Percentiles rank a stretch among this genome's conserved stretches.
Evolutionary conservation across 2,113 vertebrate species (phyloP).

Genomic region (Kryptolebias marmoratus): DNA sequence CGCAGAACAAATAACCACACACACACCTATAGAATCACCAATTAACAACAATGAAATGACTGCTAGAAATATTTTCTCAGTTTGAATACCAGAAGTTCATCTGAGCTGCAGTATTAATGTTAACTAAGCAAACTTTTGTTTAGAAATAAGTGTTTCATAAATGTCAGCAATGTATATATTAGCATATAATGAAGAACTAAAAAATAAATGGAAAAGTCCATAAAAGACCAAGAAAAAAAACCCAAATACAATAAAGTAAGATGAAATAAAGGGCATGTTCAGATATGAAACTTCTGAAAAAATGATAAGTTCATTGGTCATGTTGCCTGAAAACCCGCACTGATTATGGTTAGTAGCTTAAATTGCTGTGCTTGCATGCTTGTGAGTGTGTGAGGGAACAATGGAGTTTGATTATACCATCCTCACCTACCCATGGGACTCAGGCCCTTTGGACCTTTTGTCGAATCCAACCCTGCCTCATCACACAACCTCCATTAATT

Average conservation of each 20-base stretch:
- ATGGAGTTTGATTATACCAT: slow-evolving; percentile 60
- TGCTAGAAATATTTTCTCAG: no score
- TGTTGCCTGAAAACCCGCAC: slow-evolving; percentile 13
- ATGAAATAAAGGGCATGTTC: not conserved
- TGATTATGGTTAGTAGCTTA: slow-evolving; percentile 43
- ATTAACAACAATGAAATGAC: no score
- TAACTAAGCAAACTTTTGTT: no score
- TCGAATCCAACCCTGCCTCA: slow-evolving; percentile 43
- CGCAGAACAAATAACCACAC: no score
- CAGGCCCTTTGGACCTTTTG: slow-evolving; percentile 19
- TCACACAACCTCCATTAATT: slow-evolving; percentile 36
- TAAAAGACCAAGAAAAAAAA: not conserved
- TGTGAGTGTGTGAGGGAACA: slow-evolving; percentile 43
- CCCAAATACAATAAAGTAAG: not conserved
- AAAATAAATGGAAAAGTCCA: no score
- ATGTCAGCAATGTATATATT: no score
- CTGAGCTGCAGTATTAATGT: no score
- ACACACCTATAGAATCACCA: no score
- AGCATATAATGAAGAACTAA: no score
- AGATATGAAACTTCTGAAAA: not conserved
- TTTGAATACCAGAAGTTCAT: no score
- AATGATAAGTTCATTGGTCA: slow-evolving; percentile 24
- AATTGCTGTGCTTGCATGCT: slow-evolving; percentile 15
- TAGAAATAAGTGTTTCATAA: no score
- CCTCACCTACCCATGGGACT: slow-evolving; percentile 28